Percentiles rank a stretch among this genome's conserved stretches.
Conservation (phyloP, 1,140 invertebrate genomes). For the Triops longicaudatus region DNA sequence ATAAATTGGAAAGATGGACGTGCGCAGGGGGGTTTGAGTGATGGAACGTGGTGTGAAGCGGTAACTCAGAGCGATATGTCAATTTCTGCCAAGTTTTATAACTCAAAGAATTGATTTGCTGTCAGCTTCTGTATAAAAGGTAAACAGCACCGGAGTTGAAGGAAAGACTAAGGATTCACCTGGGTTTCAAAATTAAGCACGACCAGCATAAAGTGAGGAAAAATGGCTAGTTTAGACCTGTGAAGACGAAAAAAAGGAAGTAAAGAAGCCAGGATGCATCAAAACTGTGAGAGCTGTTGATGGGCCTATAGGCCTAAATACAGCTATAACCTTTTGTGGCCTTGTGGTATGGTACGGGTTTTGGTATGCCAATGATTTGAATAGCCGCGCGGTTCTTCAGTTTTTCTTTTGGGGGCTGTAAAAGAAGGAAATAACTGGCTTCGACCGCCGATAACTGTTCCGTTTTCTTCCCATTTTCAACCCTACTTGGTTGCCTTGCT, state of each 20-base stretch:
- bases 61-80: too few species aligned
- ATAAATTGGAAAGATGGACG: too few species aligned
- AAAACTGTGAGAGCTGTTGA: slow-evolving; percentile 2
- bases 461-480: not conserved
- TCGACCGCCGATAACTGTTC: not conserved
- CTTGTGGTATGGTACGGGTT: slow-evolving; percentile 7
- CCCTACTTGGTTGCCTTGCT: not conserved
- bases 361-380: slow-evolving; percentile 7
- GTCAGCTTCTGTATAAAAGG: too few species aligned
- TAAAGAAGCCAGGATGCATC: not conserved
- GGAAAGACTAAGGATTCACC: too few species aligned
- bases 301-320: slow-evolving; percentile 14
- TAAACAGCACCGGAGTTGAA: too few species aligned
- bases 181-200: too few species aligned
- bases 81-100: too few species aligned
- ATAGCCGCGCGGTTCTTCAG: not conserved
- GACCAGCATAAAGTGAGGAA: not conserved
- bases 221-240: not conserved
- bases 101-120: too few species aligned
- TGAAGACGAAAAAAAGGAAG: not conserved
- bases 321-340: slow-evolving; percentile 6
- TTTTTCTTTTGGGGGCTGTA: not conserved
- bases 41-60: too few species aligned
- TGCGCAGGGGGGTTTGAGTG: too few species aligned
- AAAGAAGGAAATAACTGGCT: slow-evolving; percentile 1